Evolutionary conservation across 2,888 invertebrate genomes (phyloP).

Genomic region (Anagyrus pseudococci): DNA sequence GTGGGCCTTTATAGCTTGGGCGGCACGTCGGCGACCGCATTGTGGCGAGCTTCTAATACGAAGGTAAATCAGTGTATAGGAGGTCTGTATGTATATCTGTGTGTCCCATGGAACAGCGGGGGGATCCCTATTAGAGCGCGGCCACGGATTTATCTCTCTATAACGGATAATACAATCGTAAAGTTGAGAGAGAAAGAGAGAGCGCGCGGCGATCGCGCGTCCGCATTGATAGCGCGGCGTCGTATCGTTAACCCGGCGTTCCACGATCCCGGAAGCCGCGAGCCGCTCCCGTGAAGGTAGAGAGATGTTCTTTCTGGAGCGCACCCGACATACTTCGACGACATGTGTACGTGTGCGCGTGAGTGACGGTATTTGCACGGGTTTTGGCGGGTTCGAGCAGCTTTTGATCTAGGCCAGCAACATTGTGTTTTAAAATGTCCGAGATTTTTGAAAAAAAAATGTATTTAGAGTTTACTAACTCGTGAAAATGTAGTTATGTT

Average conservation of each 20-base stretch:
- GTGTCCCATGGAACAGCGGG: slow-evolving; percentile 13
- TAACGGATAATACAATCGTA: slow-evolving; percentile 49
- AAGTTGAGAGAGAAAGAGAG: slow-evolving; percentile 42
- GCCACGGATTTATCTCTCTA: slow-evolving; percentile 48
- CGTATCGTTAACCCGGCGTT: slow-evolving; percentile 44
- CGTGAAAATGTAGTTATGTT: no score
- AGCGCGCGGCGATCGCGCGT: slow-evolving; percentile 15
- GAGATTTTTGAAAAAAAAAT: no score
- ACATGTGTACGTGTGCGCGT: no score
- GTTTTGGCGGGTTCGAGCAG: no score
- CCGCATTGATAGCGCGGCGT: slow-evolving; percentile 43
- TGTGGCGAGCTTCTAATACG: slow-evolving; percentile 17
- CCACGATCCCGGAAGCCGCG: slow-evolving; percentile 46
- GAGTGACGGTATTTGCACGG: no score
- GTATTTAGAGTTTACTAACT: no score
- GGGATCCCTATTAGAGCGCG: slow-evolving; percentile 46
- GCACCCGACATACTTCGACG: no score
- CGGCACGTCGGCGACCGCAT: slow-evolving; percentile 9
- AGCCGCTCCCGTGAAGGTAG: no score
- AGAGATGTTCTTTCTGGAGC: neutral
- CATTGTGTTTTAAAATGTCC: no score
- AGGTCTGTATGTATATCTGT: neutral
- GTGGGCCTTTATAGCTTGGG: slow-evolving; percentile 1
- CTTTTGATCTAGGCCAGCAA: no score
- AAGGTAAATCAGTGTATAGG: slow-evolving; percentile 31